Conservation (phyloP, 2,113 vertebrate species). For the Epinephelus cyanopodus region DNA sequence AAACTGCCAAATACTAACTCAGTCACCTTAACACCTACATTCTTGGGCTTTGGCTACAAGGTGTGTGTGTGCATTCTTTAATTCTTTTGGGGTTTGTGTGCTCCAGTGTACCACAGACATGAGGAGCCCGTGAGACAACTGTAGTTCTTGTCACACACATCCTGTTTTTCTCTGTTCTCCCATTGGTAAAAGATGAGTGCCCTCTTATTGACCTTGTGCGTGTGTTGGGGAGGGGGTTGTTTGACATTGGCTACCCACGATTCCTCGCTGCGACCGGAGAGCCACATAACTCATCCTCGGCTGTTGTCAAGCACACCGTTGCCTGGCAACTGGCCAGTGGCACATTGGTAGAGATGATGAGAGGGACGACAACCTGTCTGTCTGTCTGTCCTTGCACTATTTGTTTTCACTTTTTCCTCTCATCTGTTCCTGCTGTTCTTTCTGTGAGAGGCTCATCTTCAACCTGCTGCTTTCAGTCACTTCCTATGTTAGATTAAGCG, state of each 20-base stretch:
- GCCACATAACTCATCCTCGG: constrained; percentile 48
- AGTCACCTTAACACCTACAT: not conserved
- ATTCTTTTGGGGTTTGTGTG: not conserved
- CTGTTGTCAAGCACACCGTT: constrained; percentile 74
- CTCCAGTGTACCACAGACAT: not conserved
- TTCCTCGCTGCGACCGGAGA: constrained; percentile 37
- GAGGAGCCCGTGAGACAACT: not conserved
- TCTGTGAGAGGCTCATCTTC: not conserved
- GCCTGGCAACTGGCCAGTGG: constrained; percentile 83
- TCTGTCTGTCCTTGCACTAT: not conserved
- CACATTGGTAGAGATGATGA: constrained; percentile 16
- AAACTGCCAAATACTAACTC: constrained; percentile 7
- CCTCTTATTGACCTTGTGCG: constrained; percentile 53
- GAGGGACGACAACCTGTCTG: constrained; percentile 12
- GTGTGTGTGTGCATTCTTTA: not conserved
- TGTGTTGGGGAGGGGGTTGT: not conserved
- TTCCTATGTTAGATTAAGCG: not conserved
- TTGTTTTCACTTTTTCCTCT: not conserved
- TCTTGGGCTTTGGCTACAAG: not conserved
- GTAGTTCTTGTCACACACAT: not conserved
- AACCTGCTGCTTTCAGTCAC: not conserved
- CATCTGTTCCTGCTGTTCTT: not conserved
- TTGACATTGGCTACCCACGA: constrained; percentile 35
- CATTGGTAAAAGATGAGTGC: constrained; percentile 16
- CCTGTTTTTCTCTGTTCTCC: constrained; percentile 17